A percentile compares a stretch with the other conserved stretches of the same genome.
Evolutionary conservation across 1,140 invertebrate genomes (phyloP).

Genomic region (Phymorhynchus buccinoides): DNA sequence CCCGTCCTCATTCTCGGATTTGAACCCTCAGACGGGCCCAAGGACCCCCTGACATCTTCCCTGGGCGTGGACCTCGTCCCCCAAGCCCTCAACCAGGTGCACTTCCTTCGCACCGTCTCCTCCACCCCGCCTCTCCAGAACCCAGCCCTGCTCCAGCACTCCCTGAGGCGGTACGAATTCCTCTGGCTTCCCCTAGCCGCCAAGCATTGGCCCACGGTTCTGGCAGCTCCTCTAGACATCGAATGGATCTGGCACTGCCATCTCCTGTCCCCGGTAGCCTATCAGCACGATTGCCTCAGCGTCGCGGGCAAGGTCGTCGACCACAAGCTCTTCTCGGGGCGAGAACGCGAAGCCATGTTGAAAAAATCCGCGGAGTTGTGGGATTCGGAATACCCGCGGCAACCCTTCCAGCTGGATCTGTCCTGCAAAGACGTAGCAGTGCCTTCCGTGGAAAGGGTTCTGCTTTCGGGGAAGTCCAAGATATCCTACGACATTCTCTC

Average conservation of each 20-base stretch:
- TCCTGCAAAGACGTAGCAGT: neutral
- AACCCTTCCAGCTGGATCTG: constrained; percentile 57
- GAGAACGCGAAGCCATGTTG: constrained; percentile 54
- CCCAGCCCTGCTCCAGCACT: constrained; percentile 54
- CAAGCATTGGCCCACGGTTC: constrained; percentile 53
- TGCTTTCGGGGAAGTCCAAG: constrained; percentile 35
- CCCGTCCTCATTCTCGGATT: too few species aligned
- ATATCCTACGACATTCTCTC: constrained; percentile 71
- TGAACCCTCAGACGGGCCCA: neutral
- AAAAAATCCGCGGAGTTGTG: constrained; percentile 55
- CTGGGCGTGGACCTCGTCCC: neutral
- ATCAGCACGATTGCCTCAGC: constrained; percentile 72
- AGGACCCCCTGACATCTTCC: neutral
- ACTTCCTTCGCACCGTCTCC: constrained; percentile 54
- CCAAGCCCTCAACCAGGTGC: constrained; percentile 50
- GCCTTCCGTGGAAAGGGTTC: neutral
- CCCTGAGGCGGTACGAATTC: constrained; percentile 74
- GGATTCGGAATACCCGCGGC: constrained; percentile 55
- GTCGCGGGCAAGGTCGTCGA: constrained; percentile 71
- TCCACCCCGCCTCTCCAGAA: constrained; percentile 49
- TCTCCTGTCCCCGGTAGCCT: constrained; percentile 72
- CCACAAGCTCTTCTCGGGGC: constrained; percentile 68
- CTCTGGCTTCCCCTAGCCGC: constrained; percentile 74
- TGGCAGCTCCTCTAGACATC: constrained; percentile 75
- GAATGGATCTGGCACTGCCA: constrained; percentile 77